Conservation (phyloP, 2,888 invertebrate species). For the Napeogenes sylphis region DNA sequence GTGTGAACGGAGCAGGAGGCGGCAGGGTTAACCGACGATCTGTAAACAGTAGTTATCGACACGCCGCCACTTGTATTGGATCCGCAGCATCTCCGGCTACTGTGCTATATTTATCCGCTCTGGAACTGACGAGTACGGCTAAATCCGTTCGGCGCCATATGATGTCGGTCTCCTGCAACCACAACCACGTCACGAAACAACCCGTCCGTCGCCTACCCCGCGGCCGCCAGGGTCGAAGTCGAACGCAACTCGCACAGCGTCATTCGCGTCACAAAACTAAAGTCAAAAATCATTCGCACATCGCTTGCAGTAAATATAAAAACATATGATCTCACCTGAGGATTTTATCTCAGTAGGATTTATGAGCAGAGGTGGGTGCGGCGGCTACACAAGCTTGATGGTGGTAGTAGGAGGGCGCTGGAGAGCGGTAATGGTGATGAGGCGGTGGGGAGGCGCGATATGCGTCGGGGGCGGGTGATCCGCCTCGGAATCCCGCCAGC, state of each 20-base stretch:
- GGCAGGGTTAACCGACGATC: constrained; percentile 72
- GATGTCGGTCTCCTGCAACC: constrained; percentile 74
- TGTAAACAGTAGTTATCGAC: constrained; percentile 75
- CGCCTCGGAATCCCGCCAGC: constrained; percentile 70
- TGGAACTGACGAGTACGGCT: constrained; percentile 71
- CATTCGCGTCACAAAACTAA: constrained; percentile 55
- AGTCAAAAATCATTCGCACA: constrained; percentile 47
- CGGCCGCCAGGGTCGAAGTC: constrained; percentile 46
- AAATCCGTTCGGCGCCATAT: constrained; percentile 72
- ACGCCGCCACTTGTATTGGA: constrained; percentile 66
- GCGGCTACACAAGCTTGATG: constrained; percentile 80
- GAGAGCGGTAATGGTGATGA: constrained; percentile 70
- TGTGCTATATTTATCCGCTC: constrained; percentile 73
- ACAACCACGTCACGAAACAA: constrained; percentile 70
- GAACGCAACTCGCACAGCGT: constrained; percentile 47
- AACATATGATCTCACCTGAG: constrained; percentile 54
- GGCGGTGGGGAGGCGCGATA: constrained; percentile 68
- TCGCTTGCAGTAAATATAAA: constrained; percentile 41
- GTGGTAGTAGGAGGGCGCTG: constrained; percentile 73
- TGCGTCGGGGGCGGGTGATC: constrained; percentile 62
- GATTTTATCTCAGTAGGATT: constrained; percentile 69
- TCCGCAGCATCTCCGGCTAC: constrained; percentile 67
- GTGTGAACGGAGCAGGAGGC: constrained; percentile 67
- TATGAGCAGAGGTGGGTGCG: constrained; percentile 67
- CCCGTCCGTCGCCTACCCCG: constrained; percentile 49